Evolutionary conservation across 2,797 vertebrate genomes (phyloP).

Genomic region (Borostomias antarcticus): DNA sequence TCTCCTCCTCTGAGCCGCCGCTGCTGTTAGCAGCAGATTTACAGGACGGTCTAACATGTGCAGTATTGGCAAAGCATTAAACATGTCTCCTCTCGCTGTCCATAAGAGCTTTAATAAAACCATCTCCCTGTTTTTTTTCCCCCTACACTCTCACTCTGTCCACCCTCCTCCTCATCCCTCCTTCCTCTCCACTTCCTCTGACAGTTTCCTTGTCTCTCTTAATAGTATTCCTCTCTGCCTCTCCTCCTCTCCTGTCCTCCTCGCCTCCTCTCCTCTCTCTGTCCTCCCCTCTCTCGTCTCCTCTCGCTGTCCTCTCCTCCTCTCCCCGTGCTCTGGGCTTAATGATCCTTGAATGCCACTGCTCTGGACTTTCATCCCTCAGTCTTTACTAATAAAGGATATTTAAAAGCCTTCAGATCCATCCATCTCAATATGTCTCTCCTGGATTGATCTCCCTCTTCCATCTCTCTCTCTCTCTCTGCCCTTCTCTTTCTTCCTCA

Average conservation of each 20-base stretch:
- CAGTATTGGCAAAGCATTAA: conserved; percentile 84
- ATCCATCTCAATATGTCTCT: conserved; percentile 69
- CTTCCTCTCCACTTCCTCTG: conserved; percentile 40
- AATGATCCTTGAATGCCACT: conserved; percentile 84
- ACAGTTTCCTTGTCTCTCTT: too few relatives aligned
- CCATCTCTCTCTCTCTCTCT: conserved; percentile 4
- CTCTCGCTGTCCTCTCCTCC: conserved; percentile 39
- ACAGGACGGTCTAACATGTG: conserved; percentile 72
- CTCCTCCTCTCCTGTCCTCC: conserved; percentile 40
- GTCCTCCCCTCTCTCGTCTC: conserved; percentile 38
- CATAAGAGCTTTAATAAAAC: conserved; percentile 85
- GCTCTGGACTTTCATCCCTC: conserved; percentile 65
- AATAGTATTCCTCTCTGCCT: conserved; percentile 40
- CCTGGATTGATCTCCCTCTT: conserved; percentile 52
- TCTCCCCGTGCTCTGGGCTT: conserved; percentile 70
- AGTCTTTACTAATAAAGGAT: conserved; percentile 73
- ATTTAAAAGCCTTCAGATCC: conserved; percentile 74
- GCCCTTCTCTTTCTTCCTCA: background rate
- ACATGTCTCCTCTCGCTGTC: conserved; percentile 79
- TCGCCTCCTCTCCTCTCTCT: conserved; percentile 26
- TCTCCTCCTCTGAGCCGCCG: conserved; percentile 45
- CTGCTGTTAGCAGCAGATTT: conserved; percentile 73
- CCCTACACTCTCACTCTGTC: conserved; percentile 65
- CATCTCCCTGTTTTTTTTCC: conserved; percentile 72
- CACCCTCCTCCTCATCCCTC: conserved; percentile 36